Percentiles rank a stretch among this genome's conserved stretches.
Evolutionary conservation across 1,140 invertebrate species (phyloP).

Genomic region (Bombus pyrosoma): DNA sequence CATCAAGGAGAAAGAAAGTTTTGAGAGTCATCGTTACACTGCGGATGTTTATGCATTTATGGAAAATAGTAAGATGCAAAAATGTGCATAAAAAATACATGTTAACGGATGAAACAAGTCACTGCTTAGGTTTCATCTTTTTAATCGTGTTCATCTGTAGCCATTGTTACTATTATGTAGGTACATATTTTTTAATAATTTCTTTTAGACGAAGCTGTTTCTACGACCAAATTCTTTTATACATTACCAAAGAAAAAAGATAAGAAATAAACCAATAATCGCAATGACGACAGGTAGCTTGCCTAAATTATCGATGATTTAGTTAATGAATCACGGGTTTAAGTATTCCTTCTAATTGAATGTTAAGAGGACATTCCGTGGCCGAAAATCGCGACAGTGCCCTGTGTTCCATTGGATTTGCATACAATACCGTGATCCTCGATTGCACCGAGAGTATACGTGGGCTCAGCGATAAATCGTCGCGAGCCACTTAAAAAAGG

Average conservation of each 20-base stretch:
- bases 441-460: conserved; percentile 44
- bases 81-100: not conserved
- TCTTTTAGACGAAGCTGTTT: not conserved
- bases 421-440: conserved; percentile 54
- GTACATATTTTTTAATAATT: not conserved
- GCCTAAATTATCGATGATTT: not conserved
- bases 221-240: not conserved
- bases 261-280: not conserved
- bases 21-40: not conserved
- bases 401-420: conserved; percentile 40
- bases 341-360: conserved; percentile 17
- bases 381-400: conserved; percentile 6
- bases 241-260: not conserved
- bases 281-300: not conserved
- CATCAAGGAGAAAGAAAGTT: not conserved
- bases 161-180: not conserved
- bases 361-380: not conserved
- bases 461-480: conserved; percentile 55
- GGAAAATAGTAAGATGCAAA: not conserved
- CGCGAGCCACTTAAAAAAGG: conserved; percentile 55
- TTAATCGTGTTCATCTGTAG: not conserved
- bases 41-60: not conserved
- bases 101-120: not conserved
- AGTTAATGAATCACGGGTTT: conserved; percentile 23
- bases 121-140: not conserved